Percentiles rank a stretch among this genome's conserved stretches.
Conservation (phyloP, 92 coral and sea anemone genomes). For the Palythoa heliodiscus region DNA sequence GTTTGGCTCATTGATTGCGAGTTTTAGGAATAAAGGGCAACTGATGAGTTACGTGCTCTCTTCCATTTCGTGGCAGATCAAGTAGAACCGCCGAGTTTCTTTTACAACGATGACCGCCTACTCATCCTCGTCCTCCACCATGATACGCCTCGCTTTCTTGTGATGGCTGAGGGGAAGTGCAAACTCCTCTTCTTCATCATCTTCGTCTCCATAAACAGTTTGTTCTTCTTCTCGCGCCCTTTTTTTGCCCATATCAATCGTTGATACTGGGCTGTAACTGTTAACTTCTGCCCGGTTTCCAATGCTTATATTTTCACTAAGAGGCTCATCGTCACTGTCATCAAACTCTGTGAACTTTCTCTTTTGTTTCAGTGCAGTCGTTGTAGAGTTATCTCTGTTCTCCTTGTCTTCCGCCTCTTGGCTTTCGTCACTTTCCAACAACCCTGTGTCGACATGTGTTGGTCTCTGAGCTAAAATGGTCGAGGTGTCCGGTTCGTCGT, state of each 20-base stretch:
- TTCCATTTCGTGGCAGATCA: background rate
- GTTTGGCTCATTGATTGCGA: background rate
- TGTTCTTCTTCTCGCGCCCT: conserved; percentile 44
- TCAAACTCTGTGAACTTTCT: conserved; percentile 30
- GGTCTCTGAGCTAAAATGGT: background rate
- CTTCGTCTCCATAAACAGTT: conserved; percentile 20
- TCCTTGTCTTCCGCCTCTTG: conserved; percentile 5
- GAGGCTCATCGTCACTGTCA: conserved; percentile 51
- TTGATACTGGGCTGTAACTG: conserved; percentile 3
- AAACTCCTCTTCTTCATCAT: conserved; percentile 51
- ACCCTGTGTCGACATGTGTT: background rate
- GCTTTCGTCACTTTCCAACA: conserved; percentile 1
- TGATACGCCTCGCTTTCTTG: conserved; percentile 55
- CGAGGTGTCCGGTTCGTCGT: background rate
- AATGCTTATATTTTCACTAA: background rate
- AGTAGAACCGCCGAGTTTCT: background rate
- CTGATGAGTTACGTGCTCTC: background rate
- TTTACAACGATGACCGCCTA: background rate
- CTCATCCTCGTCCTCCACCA: conserved; percentile 60
- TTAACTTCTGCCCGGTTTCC: background rate
- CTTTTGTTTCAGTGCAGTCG: conserved; percentile 32
- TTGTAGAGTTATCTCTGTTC: background rate
- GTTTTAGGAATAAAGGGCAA: background rate
- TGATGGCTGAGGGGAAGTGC: conserved; percentile 55
- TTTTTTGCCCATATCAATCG: conserved; percentile 29